These are phyloP conservation scores for Plectropomus leopardus DNA, from an alignment of 2,113 vertebrate species.

Conservation along the genomic window DNA sequence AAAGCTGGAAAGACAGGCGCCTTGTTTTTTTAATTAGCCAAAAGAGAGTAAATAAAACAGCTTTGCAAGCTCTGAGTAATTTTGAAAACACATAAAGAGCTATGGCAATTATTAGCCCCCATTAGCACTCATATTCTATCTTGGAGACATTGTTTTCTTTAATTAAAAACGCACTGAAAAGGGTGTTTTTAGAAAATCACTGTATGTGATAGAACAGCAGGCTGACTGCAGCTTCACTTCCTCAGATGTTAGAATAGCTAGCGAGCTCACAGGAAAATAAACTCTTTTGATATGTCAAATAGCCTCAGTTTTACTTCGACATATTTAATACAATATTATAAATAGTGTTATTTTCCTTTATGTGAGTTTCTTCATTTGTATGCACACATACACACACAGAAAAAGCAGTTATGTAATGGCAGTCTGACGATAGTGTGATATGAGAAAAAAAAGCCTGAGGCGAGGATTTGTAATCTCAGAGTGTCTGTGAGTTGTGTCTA, in stretches of 20 bases:
- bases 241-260: conserved; percentile 3
- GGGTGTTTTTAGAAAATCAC: not conserved
- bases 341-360: conserved; percentile 4
- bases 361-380: conserved; percentile 13
- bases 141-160: conserved; percentile 41
- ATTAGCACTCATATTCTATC: conserved; percentile 9
- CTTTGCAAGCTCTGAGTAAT: conserved; percentile 19
- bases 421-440: conserved; percentile 62
- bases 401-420: conserved; percentile 44
- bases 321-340: conserved; percentile 31
- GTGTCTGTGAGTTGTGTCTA: conserved; percentile 10
- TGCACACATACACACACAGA: conserved; percentile 1
- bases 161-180: conserved; percentile 54
- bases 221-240: conserved; percentile 11
- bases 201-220: not conserved
- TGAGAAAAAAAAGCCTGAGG: conserved; percentile 54
- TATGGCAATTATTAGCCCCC: conserved; percentile 23
- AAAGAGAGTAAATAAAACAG: conserved; percentile 40
- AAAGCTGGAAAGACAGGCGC: not conserved
- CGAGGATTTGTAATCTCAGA: conserved; percentile 51
- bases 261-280: conserved; percentile 34
- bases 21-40: conserved; percentile 30
- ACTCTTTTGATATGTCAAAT: conserved; percentile 18
- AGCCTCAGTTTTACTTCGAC: conserved; percentile 30
- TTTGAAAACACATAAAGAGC: conserved; percentile 29